Conservation (phyloP, 2,888 invertebrate genomes). For the Linnaemya vulpina region DNA sequence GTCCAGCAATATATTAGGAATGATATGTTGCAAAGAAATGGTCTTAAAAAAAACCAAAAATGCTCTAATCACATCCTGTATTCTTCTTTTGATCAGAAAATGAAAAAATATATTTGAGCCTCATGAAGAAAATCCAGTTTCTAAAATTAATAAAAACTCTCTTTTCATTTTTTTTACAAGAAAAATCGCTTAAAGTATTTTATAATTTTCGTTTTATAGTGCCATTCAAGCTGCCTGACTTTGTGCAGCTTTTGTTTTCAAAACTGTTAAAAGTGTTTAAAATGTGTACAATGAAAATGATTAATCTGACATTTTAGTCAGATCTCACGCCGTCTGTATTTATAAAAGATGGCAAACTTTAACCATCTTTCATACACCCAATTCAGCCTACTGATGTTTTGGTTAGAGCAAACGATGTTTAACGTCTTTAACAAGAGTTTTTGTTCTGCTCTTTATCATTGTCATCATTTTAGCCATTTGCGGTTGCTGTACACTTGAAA, state of each 20-base stretch:
- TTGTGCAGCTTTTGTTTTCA: not conserved
- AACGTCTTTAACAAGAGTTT: not conserved
- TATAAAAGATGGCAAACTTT: conserved; percentile 13
- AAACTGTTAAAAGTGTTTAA: not conserved
- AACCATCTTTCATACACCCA: not conserved
- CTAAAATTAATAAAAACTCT: no score
- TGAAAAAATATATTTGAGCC: no score
- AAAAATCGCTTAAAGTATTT: no score
- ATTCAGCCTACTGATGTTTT: not conserved
- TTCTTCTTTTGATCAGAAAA: no score
- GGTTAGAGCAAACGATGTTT: not conserved
- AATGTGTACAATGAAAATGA: conserved; percentile 4
- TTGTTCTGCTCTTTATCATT: not conserved
- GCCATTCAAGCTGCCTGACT: not conserved
- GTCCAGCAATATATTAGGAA: no score
- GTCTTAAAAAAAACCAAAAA: no score
- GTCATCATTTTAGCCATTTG: conserved; percentile 42
- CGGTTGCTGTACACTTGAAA: conserved; percentile 42
- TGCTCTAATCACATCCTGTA: no score
- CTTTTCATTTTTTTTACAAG: no score
- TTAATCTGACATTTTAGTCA: conserved; percentile 62
- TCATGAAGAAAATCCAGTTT: no score
- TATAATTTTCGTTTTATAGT: not conserved
- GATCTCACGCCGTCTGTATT: conserved; percentile 54
- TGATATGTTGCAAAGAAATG: no score